phyloP scores from a whole-genome alignment of 2,113 vertebrate species.

The Microtus montanus region DNA sequence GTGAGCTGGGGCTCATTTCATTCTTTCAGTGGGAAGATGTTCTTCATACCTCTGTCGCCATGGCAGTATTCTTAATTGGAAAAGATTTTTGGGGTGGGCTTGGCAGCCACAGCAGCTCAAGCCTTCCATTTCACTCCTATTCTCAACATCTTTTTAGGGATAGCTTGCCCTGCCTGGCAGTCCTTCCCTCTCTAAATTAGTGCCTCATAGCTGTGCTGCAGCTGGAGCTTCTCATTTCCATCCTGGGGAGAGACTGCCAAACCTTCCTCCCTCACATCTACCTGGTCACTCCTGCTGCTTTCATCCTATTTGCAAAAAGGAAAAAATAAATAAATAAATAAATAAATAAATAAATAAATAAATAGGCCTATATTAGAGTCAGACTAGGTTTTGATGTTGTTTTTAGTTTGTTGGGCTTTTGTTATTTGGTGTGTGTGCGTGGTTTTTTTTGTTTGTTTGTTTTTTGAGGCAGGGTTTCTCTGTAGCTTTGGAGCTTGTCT shows the following conservation, averaged over 20 bases:
- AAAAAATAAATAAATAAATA: no score
- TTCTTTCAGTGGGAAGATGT: neutral
- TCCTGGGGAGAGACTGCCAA: neutral
- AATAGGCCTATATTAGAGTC: neutral
- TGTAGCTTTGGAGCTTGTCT: no score
- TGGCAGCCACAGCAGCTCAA: neutral
- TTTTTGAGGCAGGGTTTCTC: no score
- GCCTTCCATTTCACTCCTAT: neutral
- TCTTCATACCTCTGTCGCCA: neutral
- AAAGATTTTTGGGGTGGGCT: neutral
- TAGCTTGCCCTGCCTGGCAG: neutral
- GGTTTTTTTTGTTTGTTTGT: no score
- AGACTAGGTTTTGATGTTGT: neutral
- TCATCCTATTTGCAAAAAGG: neutral
- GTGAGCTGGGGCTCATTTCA: conserved; percentile 77
- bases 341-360: no score
- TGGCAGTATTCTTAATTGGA: neutral
- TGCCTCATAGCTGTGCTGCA: neutral
- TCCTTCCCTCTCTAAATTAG: neutral
- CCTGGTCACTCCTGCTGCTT: neutral
- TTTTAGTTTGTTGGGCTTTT: neutral
- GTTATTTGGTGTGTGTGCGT: neutral
- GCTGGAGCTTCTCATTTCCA: neutral
- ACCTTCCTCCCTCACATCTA: no score
- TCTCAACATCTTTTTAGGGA: neutral